phyloP scores from a whole-genome alignment of 2,797 vertebrate genomes.

The Triplophysa yarkandensis region DNA sequence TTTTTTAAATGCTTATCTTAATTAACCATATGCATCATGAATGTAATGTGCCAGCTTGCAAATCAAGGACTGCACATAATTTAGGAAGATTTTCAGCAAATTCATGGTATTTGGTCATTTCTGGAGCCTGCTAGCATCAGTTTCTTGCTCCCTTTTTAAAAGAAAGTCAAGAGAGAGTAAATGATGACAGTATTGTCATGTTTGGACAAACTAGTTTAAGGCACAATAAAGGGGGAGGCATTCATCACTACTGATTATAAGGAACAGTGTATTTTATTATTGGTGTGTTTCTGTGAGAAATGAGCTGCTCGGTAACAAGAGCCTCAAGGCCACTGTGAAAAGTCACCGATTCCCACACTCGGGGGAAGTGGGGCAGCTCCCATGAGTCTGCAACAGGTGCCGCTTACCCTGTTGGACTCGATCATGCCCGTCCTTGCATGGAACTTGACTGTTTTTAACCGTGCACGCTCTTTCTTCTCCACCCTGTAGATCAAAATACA shows the following conservation, averaged over 20 bases:
- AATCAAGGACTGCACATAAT: too few species aligned
- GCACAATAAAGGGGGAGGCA: neutral
- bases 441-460: conserved; percentile 99
- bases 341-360: conserved; percentile 68
- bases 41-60: too few species aligned
- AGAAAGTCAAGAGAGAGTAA: conserved; percentile 29
- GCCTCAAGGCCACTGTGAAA: conserved; percentile 61
- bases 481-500: conserved; percentile 77
- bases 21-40: neutral
- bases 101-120: too few species aligned
- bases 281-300: conserved; percentile 25
- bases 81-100: too few species aligned
- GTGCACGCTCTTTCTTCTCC: conserved; percentile 98
- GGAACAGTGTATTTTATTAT: neutral
- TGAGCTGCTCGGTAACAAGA: conserved; percentile 61
- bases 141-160: conserved; percentile 18
- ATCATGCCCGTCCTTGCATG: conserved; percentile 98
- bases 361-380: conserved; percentile 68
- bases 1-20: too few species aligned
- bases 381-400: conserved; percentile 56
- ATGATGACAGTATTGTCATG: conserved; percentile 3
- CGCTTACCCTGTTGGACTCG: conserved; percentile 97
- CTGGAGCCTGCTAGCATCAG: too few species aligned
- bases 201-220: conserved; percentile 28
- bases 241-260: conserved; percentile 26